Evolutionary conservation across 64 coral and sea anemone species (phyloP).

Genomic region (Stylophora pistillata): DNA sequence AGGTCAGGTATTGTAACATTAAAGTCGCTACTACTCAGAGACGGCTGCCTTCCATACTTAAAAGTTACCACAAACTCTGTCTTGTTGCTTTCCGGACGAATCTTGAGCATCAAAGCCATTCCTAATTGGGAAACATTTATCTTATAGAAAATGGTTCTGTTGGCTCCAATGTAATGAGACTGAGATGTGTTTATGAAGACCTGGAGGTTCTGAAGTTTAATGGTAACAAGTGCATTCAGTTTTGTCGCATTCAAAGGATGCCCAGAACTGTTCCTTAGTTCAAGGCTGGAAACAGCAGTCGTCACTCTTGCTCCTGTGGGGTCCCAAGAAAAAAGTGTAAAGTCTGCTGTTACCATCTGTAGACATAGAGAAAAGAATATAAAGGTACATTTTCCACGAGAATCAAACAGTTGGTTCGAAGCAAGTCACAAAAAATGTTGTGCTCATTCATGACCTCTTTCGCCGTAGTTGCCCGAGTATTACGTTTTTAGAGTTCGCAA

Average conservation of each 20-base stretch:
- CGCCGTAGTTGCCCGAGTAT: no score
- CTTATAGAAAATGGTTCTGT: slow-evolving; percentile 6
- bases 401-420: no score
- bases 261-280: slow-evolving; percentile 7
- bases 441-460: no score
- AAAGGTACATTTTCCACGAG: not conserved
- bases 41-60: slow-evolving; percentile 13
- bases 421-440: no score
- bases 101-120: slow-evolving; percentile 24
- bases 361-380: no score
- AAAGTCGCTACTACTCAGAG: not conserved
- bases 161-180: slow-evolving; percentile 33
- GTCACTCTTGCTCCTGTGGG: slow-evolving; percentile 10
- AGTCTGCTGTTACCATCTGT: not conserved
- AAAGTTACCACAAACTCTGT: not conserved
- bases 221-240: not conserved
- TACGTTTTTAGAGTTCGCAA: no score
- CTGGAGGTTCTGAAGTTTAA: not conserved
- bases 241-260: not conserved
- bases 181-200: not conserved
- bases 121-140: not conserved
- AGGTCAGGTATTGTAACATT: not conserved
- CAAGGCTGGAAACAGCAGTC: slow-evolving; percentile 18
- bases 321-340: not conserved
- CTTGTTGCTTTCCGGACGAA: slow-evolving; percentile 21